phyloP scores from a whole-genome alignment of 2,888 invertebrate genomes.

The Clivina fossor region DNA sequence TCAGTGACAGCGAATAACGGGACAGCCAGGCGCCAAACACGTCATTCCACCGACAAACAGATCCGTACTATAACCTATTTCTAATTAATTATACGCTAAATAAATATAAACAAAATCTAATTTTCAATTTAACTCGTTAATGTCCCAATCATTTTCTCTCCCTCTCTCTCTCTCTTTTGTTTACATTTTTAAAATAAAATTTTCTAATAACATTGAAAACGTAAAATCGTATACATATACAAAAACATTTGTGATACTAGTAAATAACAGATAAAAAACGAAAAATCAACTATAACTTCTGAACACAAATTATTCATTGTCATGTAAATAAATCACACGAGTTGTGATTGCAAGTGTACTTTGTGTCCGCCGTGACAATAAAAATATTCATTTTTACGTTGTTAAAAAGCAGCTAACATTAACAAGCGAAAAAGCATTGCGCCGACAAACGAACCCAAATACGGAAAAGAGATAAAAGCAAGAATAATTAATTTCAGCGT shows the following conservation, averaged over 20 bases:
- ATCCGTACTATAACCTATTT: no score
- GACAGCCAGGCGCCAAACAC: not conserved
- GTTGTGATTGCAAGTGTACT: slow-evolving; percentile 14
- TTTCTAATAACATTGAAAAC: no score
- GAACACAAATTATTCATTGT: slow-evolving; percentile 22
- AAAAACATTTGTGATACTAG: no score
- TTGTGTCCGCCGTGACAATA: slow-evolving; percentile 21
- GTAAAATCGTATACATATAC: no score
- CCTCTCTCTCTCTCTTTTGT: no score
- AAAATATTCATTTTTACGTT: slow-evolving; percentile 27
- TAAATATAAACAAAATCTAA: no score
- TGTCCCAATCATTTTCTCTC: no score
- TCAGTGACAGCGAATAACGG: not conserved
- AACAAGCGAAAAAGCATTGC: slow-evolving; percentile 30
- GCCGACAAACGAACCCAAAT: slow-evolving; percentile 28
- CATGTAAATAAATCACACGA: slow-evolving; percentile 19
- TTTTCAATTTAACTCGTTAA: no score
- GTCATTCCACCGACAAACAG: not conserved
- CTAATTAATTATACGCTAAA: no score
- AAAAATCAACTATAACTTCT: no score
- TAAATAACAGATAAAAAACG: no score
- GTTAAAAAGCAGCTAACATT: slow-evolving; percentile 29
- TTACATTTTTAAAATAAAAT: no score
- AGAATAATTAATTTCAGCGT: slow-evolving; percentile 32
- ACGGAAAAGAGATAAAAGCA: slow-evolving; percentile 33